phyloP scores from a whole-genome alignment of 2,888 invertebrate species.

The Beris chalybata region DNA sequence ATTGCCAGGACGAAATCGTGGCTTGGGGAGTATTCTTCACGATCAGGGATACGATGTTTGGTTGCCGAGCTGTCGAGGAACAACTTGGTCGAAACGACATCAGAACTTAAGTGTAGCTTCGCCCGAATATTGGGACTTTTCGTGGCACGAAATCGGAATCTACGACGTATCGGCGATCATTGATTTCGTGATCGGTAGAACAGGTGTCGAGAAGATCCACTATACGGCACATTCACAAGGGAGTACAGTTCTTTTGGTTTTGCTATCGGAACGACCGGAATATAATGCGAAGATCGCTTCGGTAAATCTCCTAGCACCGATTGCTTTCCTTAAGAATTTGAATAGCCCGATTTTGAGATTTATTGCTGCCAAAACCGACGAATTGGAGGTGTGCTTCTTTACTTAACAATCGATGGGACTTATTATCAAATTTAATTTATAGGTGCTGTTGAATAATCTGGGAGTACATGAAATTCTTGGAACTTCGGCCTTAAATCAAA shows the following conservation, averaged over 20 bases:
- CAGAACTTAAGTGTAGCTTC: conserved; percentile 47
- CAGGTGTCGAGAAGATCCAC: conserved; percentile 45
- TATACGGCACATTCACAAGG: conserved; percentile 53
- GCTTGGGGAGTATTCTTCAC: conserved; percentile 46
- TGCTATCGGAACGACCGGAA: conserved; percentile 46
- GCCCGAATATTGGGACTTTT: conserved; percentile 50
- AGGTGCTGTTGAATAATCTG: conserved; percentile 51
- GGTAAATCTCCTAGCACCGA: conserved; percentile 49
- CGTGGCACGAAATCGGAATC: conserved; percentile 53
- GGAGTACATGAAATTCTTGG: conserved; percentile 51
- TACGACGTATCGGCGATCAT: conserved; percentile 50
- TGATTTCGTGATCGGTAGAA: conserved; percentile 46
- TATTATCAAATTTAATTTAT: conserved; percentile 12
- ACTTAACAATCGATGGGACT: no score
- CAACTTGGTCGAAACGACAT: conserved; percentile 47
- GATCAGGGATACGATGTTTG: conserved; percentile 53
- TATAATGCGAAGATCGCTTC: conserved; percentile 49
- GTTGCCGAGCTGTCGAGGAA: conserved; percentile 51
- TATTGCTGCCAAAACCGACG: conserved; percentile 44
- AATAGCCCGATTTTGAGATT: conserved; percentile 47
- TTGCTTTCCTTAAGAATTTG: conserved; percentile 47
- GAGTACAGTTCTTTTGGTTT: conserved; percentile 45
- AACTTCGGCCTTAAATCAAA: conserved; percentile 49
- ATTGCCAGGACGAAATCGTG: conserved; percentile 45
- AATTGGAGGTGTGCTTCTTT: conserved; percentile 43